phyloP scores from a whole-genome alignment of 92 coral and sea anemone species.

The Actinernus sp. region DNA sequence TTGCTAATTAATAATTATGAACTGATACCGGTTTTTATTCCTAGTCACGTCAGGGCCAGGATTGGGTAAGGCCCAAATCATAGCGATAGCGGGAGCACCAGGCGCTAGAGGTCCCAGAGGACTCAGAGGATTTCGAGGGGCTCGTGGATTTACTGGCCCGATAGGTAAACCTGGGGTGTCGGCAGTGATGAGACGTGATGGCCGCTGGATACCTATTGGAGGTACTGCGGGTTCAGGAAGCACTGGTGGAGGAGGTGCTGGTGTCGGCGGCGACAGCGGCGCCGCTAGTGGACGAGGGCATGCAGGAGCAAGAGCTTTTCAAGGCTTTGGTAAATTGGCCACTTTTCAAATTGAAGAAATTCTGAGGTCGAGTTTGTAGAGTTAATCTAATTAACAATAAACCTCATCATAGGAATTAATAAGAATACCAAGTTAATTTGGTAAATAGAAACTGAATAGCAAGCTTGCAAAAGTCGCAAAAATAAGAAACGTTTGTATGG shows the following conservation, averaged over 20 bases:
- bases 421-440: too few species aligned
- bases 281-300: neutral
- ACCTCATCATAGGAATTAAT: too few species aligned
- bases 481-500: too few species aligned
- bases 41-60: constrained; percentile 1
- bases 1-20: neutral
- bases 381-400: too few species aligned
- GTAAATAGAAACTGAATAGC: too few species aligned
- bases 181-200: constrained; percentile 59
- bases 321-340: constrained; percentile 12
- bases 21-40: neutral
- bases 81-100: constrained; percentile 38
- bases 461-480: too few species aligned
- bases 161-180: constrained; percentile 56
- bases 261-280: neutral
- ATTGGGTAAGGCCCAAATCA: constrained; percentile 23
- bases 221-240: constrained; percentile 41
- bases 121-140: constrained; percentile 29
- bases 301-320: neutral
- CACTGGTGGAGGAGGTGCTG: constrained; percentile 67
- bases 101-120: constrained; percentile 56
- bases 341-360: neutral
- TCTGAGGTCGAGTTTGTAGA: too few species aligned
- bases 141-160: constrained; percentile 53
- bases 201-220: constrained; percentile 33